These are phyloP conservation scores for Synanthedon tipuliformis DNA, from an alignment of 2,888 invertebrate genomes.

Conservation along the genomic window DNA sequence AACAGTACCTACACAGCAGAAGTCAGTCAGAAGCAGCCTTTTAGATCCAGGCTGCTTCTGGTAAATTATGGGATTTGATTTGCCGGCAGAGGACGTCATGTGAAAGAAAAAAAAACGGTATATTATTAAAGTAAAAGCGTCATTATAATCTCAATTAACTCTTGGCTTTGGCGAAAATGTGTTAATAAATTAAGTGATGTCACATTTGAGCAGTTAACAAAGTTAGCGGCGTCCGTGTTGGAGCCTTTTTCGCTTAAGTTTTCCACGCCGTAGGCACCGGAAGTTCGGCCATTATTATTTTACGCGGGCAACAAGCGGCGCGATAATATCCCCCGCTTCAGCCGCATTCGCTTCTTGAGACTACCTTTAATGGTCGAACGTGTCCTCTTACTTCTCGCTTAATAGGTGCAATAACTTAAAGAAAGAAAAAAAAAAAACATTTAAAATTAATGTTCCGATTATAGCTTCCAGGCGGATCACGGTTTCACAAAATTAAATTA, in stretches of 20 bases:
- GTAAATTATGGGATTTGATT: no score
- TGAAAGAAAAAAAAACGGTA: not conserved
- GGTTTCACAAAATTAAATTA: not conserved
- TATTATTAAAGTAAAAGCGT: constrained; percentile 29
- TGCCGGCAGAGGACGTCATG: no score
- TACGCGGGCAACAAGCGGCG: constrained; percentile 71
- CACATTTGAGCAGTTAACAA: constrained; percentile 58
- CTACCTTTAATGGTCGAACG: constrained; percentile 60
- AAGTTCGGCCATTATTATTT: constrained; percentile 72
- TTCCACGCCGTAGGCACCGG: constrained; percentile 69
- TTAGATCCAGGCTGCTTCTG: no score
- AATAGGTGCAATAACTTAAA: constrained; percentile 67
- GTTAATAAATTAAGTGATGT: constrained; percentile 71
- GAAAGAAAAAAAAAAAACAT: constrained; percentile 29
- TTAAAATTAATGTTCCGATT: constrained; percentile 35
- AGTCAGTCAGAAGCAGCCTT: no score
- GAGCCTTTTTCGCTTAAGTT: constrained; percentile 66
- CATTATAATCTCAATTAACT: constrained; percentile 45
- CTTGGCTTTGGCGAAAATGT: constrained; percentile 45
- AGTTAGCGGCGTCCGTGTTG: constrained; percentile 51
- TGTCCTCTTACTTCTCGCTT: constrained; percentile 64
- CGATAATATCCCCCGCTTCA: constrained; percentile 67
- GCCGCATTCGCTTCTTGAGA: constrained; percentile 39
- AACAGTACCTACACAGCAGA: no score
- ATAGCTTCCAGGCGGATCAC: constrained; percentile 6